These are phyloP conservation scores for Tachysurus vachellii DNA, from an alignment of 2,113 vertebrate genomes.

Conservation along the genomic window DNA sequence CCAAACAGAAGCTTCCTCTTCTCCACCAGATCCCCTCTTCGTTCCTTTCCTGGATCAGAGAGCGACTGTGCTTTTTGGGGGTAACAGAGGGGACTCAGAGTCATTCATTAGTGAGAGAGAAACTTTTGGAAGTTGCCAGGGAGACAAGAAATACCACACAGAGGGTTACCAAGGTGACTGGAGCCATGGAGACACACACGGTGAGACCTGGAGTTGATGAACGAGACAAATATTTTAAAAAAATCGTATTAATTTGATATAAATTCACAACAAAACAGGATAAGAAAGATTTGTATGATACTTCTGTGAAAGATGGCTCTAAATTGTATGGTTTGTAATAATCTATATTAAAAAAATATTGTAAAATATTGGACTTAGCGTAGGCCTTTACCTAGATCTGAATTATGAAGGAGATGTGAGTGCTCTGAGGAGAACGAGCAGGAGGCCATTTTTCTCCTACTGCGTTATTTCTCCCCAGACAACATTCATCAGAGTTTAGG, in stretches of 20 bases:
- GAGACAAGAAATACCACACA: conserved; percentile 23
- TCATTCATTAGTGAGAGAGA: conserved; percentile 31
- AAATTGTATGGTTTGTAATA: not conserved
- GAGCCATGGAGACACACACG: conserved; percentile 20
- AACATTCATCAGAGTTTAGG: conserved; percentile 28
- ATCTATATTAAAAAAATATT: not conserved
- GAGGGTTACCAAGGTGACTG: conserved; percentile 65
- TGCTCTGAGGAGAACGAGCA: not conserved
- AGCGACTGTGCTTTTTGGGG: not conserved
- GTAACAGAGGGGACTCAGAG: not conserved
- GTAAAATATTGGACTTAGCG: not conserved
- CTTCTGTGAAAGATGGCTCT: not conserved
- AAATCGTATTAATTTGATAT: not conserved
- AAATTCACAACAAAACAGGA: not conserved
- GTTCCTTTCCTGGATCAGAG: conserved; percentile 65
- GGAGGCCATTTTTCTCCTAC: not conserved
- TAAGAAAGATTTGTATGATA: not conserved
- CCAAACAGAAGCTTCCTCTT: conserved; percentile 57
- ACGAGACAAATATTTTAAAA: not conserved
- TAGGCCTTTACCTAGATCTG: not conserved
- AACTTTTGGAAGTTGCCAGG: conserved; percentile 32
- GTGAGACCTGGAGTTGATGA: not conserved
- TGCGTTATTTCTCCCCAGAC: conserved; percentile 11
- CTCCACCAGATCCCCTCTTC: conserved; percentile 63
- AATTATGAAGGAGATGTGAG: conserved; percentile 7